phyloP scores from a whole-genome alignment of 1,140 invertebrate species.

The Chymomyza costata region DNA sequence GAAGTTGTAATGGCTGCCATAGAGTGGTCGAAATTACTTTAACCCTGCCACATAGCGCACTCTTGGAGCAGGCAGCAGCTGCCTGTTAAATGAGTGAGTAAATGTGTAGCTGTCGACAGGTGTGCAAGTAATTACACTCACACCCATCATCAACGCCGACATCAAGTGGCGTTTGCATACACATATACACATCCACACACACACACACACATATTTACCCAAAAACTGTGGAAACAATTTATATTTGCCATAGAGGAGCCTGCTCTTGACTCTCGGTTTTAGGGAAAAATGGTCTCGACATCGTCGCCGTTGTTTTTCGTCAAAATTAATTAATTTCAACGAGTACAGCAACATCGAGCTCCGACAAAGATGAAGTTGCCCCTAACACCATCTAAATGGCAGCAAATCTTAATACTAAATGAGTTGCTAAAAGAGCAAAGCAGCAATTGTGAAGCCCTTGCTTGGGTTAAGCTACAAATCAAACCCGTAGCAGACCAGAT shows the following conservation, averaged over 20 bases:
- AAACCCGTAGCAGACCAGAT: no score
- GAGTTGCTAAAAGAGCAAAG: not conserved
- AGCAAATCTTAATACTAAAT: conserved; percentile 40
- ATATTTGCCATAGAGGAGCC: conserved; percentile 60
- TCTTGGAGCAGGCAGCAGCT: not conserved
- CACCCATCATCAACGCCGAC: conserved; percentile 36
- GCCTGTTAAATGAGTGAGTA: conserved; percentile 65
- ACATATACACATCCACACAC: conserved; percentile 7
- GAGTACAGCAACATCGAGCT: not conserved
- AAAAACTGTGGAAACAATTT: conserved; percentile 51
- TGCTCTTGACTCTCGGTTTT: conserved; percentile 6
- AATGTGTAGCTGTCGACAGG: conserved; percentile 71
- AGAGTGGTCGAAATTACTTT: conserved; percentile 66
- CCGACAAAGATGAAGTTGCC: conserved; percentile 17
- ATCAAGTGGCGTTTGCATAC: not conserved
- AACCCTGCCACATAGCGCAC: conserved; percentile 33
- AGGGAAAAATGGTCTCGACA: conserved; percentile 63
- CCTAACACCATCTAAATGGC: conserved; percentile 20
- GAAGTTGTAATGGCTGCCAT: conserved; percentile 53
- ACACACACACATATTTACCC: not conserved
- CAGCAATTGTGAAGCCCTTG: not conserved
- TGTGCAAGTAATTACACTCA: conserved; percentile 72
- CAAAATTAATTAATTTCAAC: conserved; percentile 70
- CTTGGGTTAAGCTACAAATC: no score
- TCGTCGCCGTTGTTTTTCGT: conserved; percentile 50